Conservation (phyloP, 1,140 invertebrate genomes). For the Cotesia chilonis region DNA sequence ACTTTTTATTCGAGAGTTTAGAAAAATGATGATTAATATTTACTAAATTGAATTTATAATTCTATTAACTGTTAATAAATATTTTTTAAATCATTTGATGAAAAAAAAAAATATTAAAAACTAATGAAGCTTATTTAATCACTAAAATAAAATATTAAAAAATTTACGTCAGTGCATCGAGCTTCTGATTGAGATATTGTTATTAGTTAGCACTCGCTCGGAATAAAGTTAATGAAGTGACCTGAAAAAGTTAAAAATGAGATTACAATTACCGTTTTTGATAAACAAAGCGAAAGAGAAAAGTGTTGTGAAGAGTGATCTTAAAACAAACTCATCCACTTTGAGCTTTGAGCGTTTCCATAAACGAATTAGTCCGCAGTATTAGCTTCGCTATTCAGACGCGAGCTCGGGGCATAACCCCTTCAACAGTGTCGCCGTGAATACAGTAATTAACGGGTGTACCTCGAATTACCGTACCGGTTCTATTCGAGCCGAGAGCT, state of each 20-base stretch:
- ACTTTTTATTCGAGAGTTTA: too few species aligned
- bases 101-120: too few species aligned
- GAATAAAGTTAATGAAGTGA: neutral
- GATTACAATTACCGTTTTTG: neutral
- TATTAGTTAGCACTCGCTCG: neutral
- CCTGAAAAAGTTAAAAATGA: neutral
- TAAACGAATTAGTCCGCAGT: slow-evolving; percentile 35
- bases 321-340: slow-evolving; percentile 11
- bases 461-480: slow-evolving; percentile 35
- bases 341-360: slow-evolving; percentile 30
- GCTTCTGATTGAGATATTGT: too few species aligned
- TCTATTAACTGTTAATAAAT: too few species aligned
- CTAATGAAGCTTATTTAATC: too few species aligned
- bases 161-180: too few species aligned
- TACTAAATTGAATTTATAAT: too few species aligned
- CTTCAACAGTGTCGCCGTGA: slow-evolving; percentile 28
- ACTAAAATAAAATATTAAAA: too few species aligned
- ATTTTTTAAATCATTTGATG: too few species aligned
- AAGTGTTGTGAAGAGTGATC: slow-evolving; percentile 11
- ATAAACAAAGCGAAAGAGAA: neutral
- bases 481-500: slow-evolving; percentile 21
- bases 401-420: slow-evolving; percentile 26
- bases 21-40: too few species aligned
- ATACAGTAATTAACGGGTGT: slow-evolving; percentile 38
- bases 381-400: slow-evolving; percentile 37